Conservation (phyloP, 2,888 invertebrate species). For the Pristionchus fissidentatus region DNA sequence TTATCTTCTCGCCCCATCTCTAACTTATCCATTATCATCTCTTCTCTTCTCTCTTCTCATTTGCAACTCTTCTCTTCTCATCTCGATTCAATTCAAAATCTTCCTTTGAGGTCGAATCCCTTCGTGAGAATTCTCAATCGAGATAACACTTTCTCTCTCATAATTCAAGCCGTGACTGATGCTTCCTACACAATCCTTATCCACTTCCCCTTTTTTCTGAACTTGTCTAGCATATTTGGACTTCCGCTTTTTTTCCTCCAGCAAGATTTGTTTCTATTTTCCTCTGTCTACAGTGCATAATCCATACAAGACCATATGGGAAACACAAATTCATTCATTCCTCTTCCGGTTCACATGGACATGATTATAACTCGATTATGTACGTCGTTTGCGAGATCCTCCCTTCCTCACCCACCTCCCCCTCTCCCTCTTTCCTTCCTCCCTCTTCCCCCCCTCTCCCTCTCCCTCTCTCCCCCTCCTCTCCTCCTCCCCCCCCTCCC, state of each 20-base stretch:
- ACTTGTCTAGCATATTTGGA: too few species aligned
- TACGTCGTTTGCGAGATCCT: background rate
- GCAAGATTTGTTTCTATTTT: background rate
- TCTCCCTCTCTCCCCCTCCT: background rate
- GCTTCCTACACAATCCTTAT: too few species aligned
- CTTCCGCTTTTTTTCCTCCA: too few species aligned
- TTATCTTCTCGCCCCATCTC: conserved; percentile 3
- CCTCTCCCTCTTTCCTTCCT: background rate
- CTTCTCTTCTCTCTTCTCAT: background rate
- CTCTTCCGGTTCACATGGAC: background rate
- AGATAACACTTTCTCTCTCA: background rate
- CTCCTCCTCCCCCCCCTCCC: background rate
- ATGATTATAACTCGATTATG: conserved; percentile 7
- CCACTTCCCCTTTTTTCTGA: background rate
- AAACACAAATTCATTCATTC: conserved; percentile 9
- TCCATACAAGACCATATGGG: background rate
- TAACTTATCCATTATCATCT: conserved; percentile 33
- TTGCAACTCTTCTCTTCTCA: conserved; percentile 13
- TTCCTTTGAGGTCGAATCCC: conserved; percentile 2
- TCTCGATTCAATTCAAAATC: background rate
- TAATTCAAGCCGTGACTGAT: too few species aligned
- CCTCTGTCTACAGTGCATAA: background rate
- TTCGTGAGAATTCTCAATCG: background rate
- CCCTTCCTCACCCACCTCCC: conserved; percentile 6
- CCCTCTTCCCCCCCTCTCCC: background rate